A percentile compares a stretch with the other conserved stretches of the same genome.
phyloP scores from a whole-genome alignment of 2,888 invertebrate species.

The Latrodectus hesperus region DNA sequence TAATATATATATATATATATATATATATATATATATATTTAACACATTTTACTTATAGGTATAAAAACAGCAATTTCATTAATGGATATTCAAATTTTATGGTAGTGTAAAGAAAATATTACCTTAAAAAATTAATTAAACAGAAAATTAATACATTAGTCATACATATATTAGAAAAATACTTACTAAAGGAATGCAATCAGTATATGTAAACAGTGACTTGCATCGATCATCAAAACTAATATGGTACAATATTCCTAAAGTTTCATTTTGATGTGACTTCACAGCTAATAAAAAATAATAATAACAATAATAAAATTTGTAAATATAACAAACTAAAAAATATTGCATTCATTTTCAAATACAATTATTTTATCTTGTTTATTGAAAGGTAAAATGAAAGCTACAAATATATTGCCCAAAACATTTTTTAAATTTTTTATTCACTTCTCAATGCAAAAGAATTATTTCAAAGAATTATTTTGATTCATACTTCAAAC shows the following conservation, averaged over 20 bases:
- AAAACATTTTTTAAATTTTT: background rate
- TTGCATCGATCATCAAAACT: constrained; percentile 96
- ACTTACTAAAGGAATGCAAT: constrained; percentile 85
- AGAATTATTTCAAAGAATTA: no score
- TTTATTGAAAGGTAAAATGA: background rate
- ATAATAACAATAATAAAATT: background rate
- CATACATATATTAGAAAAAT: background rate
- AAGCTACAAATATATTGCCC: background rate
- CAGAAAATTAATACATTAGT: background rate
- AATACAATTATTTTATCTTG: no score
- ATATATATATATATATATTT: no score
- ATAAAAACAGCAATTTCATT: no score
- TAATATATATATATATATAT: no score
- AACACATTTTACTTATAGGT: no score
- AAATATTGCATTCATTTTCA: no score
- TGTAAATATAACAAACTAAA: background rate
- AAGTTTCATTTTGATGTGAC: constrained; percentile 75
- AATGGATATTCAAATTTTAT: no score
- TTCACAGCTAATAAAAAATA: constrained; percentile 74
- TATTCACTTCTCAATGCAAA: background rate
- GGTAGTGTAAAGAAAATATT: no score
- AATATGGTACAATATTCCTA: constrained; percentile 86
- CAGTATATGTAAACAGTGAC: constrained; percentile 93
- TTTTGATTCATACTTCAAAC: no score
- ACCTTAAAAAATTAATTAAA: background rate